phyloP scores from a whole-genome alignment of 2,113 vertebrate genomes.

The Petromus typicus region DNA sequence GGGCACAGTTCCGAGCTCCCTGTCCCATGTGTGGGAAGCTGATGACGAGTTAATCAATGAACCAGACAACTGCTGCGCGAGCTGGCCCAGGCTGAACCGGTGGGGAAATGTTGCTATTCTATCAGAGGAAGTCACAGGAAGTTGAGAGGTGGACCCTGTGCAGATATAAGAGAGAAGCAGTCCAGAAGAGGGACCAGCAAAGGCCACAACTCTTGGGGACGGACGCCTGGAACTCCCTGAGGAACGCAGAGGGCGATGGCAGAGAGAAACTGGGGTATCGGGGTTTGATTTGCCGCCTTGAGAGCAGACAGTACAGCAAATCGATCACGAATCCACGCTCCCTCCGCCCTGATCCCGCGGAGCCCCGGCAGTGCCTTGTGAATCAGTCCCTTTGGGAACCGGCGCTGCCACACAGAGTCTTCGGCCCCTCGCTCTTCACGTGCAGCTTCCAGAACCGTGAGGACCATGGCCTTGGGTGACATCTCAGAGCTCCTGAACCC shows the following conservation, averaged over 20 bases:
- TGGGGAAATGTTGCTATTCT: neutral
- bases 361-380: fast-evolving
- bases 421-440: neutral
- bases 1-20: neutral
- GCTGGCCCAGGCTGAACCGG: neutral
- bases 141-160: neutral
- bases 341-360: too few species aligned
- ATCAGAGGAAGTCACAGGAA: neutral
- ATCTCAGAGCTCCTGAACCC: too few species aligned
- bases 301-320: neutral
- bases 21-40: too few species aligned
- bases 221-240: neutral
- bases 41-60: neutral
- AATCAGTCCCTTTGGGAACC: too few species aligned
- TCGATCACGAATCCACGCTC: neutral
- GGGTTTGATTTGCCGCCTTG: neutral
- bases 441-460: neutral
- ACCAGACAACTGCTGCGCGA: too few species aligned
- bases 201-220: neutral
- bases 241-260: neutral
- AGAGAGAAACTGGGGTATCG: fast-evolving
- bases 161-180: neutral
- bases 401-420: neutral
- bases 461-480: neutral
- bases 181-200: neutral